Evolutionary conservation across 2,888 invertebrate species (phyloP).

Genomic region (Metopia argyrocephala): DNA sequence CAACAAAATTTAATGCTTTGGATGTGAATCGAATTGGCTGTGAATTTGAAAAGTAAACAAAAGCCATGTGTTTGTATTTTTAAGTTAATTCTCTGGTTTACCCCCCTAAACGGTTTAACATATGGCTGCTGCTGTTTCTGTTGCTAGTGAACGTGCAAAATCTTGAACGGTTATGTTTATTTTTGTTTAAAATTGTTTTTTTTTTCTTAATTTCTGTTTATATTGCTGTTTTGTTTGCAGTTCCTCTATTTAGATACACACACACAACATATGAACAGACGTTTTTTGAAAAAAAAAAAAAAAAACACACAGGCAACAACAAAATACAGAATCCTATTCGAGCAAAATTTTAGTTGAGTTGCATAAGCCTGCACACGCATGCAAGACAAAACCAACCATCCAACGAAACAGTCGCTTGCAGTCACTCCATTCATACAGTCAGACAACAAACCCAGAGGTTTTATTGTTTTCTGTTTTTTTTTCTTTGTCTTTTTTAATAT

Average conservation of each 20-base stretch:
- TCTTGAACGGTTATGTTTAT: conserved; percentile 67
- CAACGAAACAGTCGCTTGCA: neutral
- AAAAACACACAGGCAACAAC: neutral
- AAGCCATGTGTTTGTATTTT: conserved; percentile 13
- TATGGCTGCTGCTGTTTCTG: neutral
- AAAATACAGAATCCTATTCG: neutral
- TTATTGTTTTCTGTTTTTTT: conserved; percentile 25
- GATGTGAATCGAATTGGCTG: neutral
- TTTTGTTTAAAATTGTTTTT: conserved; percentile 50
- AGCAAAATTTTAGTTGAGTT: conserved; percentile 23
- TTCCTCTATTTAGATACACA: conserved; percentile 7
- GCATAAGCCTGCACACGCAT: conserved; percentile 50
- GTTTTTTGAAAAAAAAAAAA: neutral
- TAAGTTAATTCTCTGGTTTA: neutral
- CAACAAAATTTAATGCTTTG: conserved; percentile 35
- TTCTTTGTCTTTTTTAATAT: too few species aligned
- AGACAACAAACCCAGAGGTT: conserved; percentile 39
- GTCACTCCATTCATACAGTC: conserved; percentile 13
- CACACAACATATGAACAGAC: conserved; percentile 1
- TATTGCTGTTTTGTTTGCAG: neutral
- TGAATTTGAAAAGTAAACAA: conserved; percentile 43
- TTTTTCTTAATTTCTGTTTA: conserved; percentile 18
- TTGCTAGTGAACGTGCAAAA: conserved; percentile 55
- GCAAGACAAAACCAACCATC: conserved; percentile 47
- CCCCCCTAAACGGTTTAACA: neutral